Percentiles rank a stretch among this genome's conserved stretches.
These are phyloP conservation scores for Orbicella faveolata DNA, from an alignment of 64 coral and sea anemone genomes.

Conservation along the genomic window DNA sequence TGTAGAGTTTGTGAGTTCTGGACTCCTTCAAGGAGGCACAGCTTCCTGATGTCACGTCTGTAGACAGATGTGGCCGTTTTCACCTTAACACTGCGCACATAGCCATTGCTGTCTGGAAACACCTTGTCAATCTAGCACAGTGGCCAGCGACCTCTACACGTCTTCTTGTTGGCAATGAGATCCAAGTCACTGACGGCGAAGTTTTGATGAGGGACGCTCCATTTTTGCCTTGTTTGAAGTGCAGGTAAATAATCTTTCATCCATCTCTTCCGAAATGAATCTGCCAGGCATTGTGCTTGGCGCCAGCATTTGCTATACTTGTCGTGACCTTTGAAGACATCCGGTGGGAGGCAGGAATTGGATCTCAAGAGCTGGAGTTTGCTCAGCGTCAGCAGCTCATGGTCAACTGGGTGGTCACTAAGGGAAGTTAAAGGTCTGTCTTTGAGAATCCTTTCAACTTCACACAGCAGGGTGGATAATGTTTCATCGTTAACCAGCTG, in stretches of 20 bases:
- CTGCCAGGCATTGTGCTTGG: too few relatives aligned
- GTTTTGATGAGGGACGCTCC: neutral
- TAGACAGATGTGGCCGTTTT: neutral
- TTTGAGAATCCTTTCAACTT: conserved; percentile 7
- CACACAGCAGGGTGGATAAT: neutral
- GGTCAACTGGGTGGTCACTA: neutral
- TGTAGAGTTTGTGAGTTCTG: neutral
- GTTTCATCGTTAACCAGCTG: neutral
- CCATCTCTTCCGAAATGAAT: too few relatives aligned
- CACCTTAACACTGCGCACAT: conserved; percentile 3
- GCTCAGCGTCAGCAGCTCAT: neutral
- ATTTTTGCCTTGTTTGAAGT: too few relatives aligned
- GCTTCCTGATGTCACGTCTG: conserved; percentile 30
- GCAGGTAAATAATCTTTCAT: too few relatives aligned
- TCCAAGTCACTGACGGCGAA: conserved; percentile 8
- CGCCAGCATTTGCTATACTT: too few relatives aligned
- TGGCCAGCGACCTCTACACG: neutral
- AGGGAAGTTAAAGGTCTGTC: neutral
- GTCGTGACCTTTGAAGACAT: too few relatives aligned
- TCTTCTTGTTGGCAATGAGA: conserved; percentile 2
- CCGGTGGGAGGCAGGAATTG: neutral
- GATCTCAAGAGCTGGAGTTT: neutral
- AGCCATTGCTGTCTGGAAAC: conserved; percentile 15
- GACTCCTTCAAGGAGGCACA: neutral
- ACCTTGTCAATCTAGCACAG: neutral